phyloP scores from a whole-genome alignment of 2,113 vertebrate genomes.

The Lampris megalopsis region DNA sequence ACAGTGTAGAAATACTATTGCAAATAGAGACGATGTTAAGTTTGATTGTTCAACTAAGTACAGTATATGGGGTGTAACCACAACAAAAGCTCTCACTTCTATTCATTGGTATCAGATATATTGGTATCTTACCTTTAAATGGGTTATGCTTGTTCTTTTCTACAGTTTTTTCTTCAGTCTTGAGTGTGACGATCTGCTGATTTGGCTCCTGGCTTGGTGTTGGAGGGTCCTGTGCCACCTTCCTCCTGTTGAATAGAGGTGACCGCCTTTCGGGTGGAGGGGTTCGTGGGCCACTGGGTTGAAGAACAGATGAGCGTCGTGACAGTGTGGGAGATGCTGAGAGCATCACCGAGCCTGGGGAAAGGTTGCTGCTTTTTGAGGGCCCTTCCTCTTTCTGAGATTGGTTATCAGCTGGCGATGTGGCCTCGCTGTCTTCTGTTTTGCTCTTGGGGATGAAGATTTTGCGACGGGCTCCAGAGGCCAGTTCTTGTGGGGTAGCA shows the following conservation, averaged over 20 bases:
- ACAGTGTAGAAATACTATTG: no score
- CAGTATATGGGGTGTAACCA: no score
- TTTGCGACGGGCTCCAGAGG: constrained; percentile 93
- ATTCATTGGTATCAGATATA: not conserved
- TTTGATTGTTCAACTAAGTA: no score
- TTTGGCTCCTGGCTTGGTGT: constrained; percentile 66
- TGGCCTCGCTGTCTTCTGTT: constrained; percentile 67
- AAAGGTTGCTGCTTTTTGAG: constrained; percentile 41
- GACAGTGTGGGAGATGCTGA: constrained; percentile 80
- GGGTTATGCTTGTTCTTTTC: constrained; percentile 86
- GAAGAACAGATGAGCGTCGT: constrained; percentile 73
- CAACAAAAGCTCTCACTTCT: no score
- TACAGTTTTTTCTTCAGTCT: constrained; percentile 68
- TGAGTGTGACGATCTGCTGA: constrained; percentile 51
- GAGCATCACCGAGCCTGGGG: constrained; percentile 60
- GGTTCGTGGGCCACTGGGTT: constrained; percentile 68
- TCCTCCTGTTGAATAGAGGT: constrained; percentile 81
- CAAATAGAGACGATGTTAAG: no score
- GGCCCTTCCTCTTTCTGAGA: constrained; percentile 38
- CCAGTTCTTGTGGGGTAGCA: constrained; percentile 93
- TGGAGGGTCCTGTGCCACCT: constrained; percentile 82
- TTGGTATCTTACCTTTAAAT: constrained; percentile 89
- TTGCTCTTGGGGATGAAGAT: constrained; percentile 86
- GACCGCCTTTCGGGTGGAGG: constrained; percentile 80
- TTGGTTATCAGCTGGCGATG: constrained; percentile 24